A percentile compares a stretch with the other conserved stretches of the same genome.
phyloP scores from a whole-genome alignment of 2,797 vertebrate species.

The Enteromius unitaeniatus region DNA sequence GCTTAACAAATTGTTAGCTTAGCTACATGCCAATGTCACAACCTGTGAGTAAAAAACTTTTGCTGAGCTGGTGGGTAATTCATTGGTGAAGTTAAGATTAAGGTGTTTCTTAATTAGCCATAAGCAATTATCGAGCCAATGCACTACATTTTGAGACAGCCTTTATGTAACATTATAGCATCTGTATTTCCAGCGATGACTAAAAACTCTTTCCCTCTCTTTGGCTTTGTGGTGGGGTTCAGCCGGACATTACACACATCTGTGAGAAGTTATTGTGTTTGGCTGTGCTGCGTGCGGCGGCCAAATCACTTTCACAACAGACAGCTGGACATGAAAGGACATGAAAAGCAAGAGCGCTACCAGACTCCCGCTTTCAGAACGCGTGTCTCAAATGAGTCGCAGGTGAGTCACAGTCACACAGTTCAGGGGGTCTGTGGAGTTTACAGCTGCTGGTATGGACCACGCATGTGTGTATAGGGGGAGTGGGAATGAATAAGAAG shows the following conservation, averaged over 20 bases:
- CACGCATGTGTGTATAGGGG: neutral
- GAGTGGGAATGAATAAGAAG: neutral
- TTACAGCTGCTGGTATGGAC: constrained; percentile 18
- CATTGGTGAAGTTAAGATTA: neutral
- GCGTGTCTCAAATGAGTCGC: constrained; percentile 69
- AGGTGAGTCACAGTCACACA: constrained; percentile 71
- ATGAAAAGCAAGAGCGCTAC: constrained; percentile 69
- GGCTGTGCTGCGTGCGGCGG: constrained; percentile 55
- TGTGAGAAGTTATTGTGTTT: constrained; percentile 62
- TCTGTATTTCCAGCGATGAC: neutral
- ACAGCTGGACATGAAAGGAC: constrained; percentile 74
- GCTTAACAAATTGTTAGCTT: neutral
- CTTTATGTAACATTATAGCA: neutral
- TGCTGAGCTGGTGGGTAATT: neutral
- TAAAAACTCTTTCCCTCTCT: constrained; percentile 8
- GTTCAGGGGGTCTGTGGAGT: constrained; percentile 40
- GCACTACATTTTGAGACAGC: neutral
- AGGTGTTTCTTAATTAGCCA: neutral
- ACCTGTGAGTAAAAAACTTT: neutral
- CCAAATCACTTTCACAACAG: constrained; percentile 70
- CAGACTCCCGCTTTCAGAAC: constrained; percentile 74
- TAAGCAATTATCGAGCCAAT: neutral
- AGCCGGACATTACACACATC: constrained; percentile 67
- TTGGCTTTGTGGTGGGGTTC: constrained; percentile 8
- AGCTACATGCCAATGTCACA: neutral